A percentile compares a stretch with the other conserved stretches of the same genome.
These are phyloP conservation scores for Hirtodrosophila trivittata DNA, from an alignment of 2,888 invertebrate genomes.

Conservation along the genomic window DNA sequence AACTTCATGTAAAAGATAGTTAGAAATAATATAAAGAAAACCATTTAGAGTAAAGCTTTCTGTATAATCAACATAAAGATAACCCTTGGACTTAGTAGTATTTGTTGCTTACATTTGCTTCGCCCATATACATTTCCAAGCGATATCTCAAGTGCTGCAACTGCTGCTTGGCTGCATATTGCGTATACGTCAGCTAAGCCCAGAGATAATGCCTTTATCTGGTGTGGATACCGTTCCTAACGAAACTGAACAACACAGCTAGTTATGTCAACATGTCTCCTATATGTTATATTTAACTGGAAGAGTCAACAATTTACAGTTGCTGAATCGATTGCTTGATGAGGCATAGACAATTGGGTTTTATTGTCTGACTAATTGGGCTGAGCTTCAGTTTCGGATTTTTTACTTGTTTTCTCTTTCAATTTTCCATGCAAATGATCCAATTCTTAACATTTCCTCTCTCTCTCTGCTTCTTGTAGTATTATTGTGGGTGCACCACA, in stretches of 20 bases:
- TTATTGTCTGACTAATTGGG: conserved; percentile 42
- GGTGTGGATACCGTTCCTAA: conserved; percentile 26
- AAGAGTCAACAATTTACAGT: conserved; percentile 34
- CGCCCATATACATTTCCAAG: too few relatives aligned
- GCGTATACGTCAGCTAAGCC: conserved; percentile 38
- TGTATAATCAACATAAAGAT: too few relatives aligned
- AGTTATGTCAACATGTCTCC: background rate
- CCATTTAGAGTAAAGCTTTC: too few relatives aligned
- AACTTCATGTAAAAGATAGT: too few relatives aligned
- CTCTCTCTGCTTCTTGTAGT: conserved; percentile 78
- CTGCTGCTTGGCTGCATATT: conserved; percentile 20
- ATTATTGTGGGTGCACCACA: conserved; percentile 85
- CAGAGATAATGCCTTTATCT: conserved; percentile 38
- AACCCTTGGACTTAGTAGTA: too few relatives aligned
- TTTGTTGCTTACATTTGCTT: too few relatives aligned
- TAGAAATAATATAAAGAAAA: too few relatives aligned
- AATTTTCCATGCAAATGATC: background rate
- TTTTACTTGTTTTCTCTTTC: background rate
- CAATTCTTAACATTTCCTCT: background rate
- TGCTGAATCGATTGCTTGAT: conserved; percentile 20
- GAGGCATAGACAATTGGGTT: conserved; percentile 33
- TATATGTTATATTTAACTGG: conserved; percentile 17
- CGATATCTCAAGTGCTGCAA: background rate
- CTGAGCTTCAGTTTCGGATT: conserved; percentile 15
- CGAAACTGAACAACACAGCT: conserved; percentile 8